Conservation (phyloP, 2,113 vertebrate species). For the Plecotus auritus region DNA sequence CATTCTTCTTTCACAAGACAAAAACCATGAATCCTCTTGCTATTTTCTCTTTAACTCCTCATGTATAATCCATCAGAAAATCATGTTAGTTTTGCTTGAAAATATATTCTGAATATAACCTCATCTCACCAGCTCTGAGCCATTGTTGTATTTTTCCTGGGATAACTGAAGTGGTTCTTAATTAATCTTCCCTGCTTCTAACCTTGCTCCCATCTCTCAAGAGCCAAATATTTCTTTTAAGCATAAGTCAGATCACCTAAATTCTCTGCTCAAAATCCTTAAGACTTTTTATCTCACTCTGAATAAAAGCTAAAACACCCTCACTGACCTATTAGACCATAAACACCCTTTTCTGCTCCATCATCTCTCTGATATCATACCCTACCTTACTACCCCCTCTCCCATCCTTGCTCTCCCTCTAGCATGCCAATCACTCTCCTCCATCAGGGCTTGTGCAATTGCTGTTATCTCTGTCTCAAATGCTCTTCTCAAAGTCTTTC, state of each 20-base stretch:
- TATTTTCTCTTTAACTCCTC: background rate
- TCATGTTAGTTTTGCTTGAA: background rate
- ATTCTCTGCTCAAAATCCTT: background rate
- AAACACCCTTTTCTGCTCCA: background rate
- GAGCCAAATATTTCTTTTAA: background rate
- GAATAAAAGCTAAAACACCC: background rate
- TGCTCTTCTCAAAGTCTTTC: background rate
- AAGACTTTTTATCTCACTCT: background rate
- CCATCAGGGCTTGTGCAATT: background rate
- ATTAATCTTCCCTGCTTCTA: background rate
- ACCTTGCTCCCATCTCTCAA: background rate
- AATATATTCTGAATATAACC: background rate
- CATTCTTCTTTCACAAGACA: background rate
- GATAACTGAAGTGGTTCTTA: background rate
- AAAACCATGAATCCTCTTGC: background rate
- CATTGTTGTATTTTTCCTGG: background rate
- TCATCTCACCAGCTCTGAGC: background rate
- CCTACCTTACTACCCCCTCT: background rate
- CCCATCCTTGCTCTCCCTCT: background rate
- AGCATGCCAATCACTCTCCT: background rate
- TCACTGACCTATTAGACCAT: background rate
- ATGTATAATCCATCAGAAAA: background rate
- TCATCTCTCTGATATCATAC: background rate
- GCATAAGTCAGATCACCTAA: background rate
- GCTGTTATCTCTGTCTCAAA: background rate